Conservation (phyloP, 23 tunicate genomes). For the Styela plicata region DNA sequence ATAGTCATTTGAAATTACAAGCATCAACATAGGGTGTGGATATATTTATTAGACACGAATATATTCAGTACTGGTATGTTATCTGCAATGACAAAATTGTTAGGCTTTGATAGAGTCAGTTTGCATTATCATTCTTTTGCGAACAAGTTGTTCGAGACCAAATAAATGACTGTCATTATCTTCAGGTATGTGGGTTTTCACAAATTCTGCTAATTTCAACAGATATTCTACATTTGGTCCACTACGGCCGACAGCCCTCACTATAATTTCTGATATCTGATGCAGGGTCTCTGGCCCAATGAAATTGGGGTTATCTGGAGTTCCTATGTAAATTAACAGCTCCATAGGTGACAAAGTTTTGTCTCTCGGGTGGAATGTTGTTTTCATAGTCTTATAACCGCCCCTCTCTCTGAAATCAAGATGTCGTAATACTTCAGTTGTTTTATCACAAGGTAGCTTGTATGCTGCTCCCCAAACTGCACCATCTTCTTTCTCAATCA, state of each 20-base stretch:
- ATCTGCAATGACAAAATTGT: no score
- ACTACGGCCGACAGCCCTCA: constrained; percentile 57
- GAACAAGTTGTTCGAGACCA: constrained; percentile 57
- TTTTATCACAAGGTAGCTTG: constrained; percentile 50
- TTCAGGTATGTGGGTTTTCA: constrained; percentile 77
- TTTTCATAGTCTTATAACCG: constrained; percentile 45
- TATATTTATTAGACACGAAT: no score
- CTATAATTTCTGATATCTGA: constrained; percentile 36
- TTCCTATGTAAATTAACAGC: constrained; percentile 63
- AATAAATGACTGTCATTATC: constrained; percentile 80
- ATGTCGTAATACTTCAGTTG: constrained; percentile 25
- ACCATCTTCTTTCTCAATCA: constrained; percentile 37
- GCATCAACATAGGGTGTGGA: no score
- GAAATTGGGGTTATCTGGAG: constrained; percentile 73
- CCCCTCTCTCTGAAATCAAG: constrained; percentile 63
- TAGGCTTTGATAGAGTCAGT: no score
- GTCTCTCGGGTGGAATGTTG: constrained; percentile 57
- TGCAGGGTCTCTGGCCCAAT: constrained; percentile 51
- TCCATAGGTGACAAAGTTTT: constrained; percentile 19
- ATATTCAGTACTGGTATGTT: no score
- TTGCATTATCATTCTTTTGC: no score
- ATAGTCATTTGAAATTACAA: no score
- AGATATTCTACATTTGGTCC: constrained; percentile 75
- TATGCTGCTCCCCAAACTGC: constrained; percentile 90
- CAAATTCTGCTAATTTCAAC: constrained; percentile 72